These are phyloP conservation scores for Dendroctonus valens DNA, from an alignment of 1,140 invertebrate genomes.

Conservation along the genomic window DNA sequence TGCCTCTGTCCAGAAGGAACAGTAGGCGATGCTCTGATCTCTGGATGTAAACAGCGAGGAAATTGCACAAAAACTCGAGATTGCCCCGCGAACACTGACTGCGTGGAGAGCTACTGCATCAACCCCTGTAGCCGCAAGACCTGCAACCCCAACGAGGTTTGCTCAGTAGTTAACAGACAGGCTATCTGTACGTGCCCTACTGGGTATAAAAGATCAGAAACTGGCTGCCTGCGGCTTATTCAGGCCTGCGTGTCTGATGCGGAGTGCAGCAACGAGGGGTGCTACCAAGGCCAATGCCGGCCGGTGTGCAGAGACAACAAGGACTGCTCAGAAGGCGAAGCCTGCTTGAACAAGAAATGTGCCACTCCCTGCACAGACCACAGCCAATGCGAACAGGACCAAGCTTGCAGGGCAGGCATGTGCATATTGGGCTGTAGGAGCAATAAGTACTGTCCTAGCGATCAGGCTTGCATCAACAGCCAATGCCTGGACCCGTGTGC, in stretches of 20 bases:
- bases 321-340: slow-evolving; percentile 79
- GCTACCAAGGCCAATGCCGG: slow-evolving; percentile 79
- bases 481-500: slow-evolving; percentile 82
- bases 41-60: slow-evolving; percentile 74
- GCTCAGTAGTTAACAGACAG: slow-evolving; percentile 70
- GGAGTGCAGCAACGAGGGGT: slow-evolving; percentile 76
- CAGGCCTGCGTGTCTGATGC: slow-evolving; percentile 66
- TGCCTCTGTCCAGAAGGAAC: slow-evolving; percentile 75
- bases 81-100: slow-evolving; percentile 73
- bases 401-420: slow-evolving; percentile 77
- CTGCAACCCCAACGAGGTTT: slow-evolving; percentile 76
- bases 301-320: slow-evolving; percentile 73
- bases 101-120: slow-evolving; percentile 68
- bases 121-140: slow-evolving; percentile 72
- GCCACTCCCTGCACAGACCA: slow-evolving; percentile 74
- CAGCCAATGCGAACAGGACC: slow-evolving; percentile 71
- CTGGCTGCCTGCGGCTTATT: slow-evolving; percentile 70
- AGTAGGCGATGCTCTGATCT: slow-evolving; percentile 71
- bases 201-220: slow-evolving; percentile 64
- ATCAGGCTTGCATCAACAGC: slow-evolving; percentile 78
- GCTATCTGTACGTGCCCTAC: slow-evolving; percentile 73
- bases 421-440: slow-evolving; percentile 80
- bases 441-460: slow-evolving; percentile 73
- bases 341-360: slow-evolving; percentile 76
- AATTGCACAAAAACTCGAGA: slow-evolving; percentile 67